These are phyloP conservation scores for Tympanoctomys barrerae DNA, from an alignment of 2,797 vertebrate species.

Conservation along the genomic window DNA sequence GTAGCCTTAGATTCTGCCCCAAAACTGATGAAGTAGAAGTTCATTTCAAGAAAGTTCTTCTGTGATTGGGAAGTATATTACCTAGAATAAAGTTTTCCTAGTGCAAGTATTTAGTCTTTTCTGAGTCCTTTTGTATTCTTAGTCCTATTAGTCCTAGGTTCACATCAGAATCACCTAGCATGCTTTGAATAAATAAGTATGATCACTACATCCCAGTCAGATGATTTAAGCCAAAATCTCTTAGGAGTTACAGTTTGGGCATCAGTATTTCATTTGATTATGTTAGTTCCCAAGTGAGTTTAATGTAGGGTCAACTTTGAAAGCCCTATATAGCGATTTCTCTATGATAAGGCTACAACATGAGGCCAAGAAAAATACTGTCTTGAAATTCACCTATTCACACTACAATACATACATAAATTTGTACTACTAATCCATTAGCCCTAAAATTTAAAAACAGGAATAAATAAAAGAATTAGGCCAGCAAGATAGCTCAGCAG, in stretches of 20 bases:
- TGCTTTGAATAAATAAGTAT: constrained; percentile 7
- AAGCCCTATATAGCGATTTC: not conserved
- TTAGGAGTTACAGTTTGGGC: not conserved
- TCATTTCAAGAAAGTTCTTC: constrained; percentile 7
- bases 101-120: not conserved
- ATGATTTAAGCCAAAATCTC: not conserved
- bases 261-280: constrained; percentile 21
- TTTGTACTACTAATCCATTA: not conserved
- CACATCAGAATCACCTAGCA: not conserved
- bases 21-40: not conserved
- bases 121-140: not conserved
- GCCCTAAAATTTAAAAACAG: not conserved
- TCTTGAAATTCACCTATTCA: not conserved
- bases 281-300: not conserved
- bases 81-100: not conserved
- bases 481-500: too few relatives aligned
- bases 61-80: not conserved
- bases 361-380: not conserved
- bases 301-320: not conserved
- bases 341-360: not conserved
- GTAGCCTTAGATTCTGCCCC: not conserved
- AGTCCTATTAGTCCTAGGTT: not conserved
- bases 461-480: not conserved
- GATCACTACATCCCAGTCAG: not conserved
- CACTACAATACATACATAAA: not conserved